Evolutionary conservation across 2,113 vertebrate genomes (phyloP), one percentile per base, ranked within the genome.

Genomic region (Poeciliopsis occidentalis): DNA sequence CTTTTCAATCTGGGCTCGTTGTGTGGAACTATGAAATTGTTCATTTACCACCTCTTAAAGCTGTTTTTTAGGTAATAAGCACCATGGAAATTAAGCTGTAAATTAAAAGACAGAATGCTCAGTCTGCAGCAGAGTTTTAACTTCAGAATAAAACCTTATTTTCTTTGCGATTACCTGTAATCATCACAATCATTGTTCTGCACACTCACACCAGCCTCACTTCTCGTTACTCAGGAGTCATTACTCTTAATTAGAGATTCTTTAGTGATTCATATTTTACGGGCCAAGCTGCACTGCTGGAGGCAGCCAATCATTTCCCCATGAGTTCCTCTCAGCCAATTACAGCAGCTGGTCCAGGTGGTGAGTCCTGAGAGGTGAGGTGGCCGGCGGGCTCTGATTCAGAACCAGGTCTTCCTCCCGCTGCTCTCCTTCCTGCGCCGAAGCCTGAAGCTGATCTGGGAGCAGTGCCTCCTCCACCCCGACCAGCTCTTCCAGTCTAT

Each of bases 401-500:
- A 79, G 79, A 77, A 80, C 74, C 71, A 68, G 73, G 62, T 72
- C 61, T 62, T 69, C 68, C 80, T 69, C 32, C 47, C 8, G 11
- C 69, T 6, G 61, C 27, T 12, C 15, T 34, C 3, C 31, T n/a
- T 69, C 60, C n/a, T 17, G 30, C 10, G 41, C 13, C 17, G 63
- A 47, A 69, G 77, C 60, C 60, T 41, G 47, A 57, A 15, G 29
- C 84, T 78, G 84, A 84, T 78, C 71, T 34, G 29, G 34, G 68
- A 75, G 30, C 84, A 54, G 79, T 30, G 26, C 4, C 24, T 30
- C 32, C 47, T 44, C 34, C 6, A 19, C 61, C 64, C 62, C 5
- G 60, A 94, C 94, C 90, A 80, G 94, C 91, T 91, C 86, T 84
- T 87, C 93, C 83, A 89, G 90, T 93, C 91, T 81, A 75, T 93